phyloP scores from a whole-genome alignment of 1,140 invertebrate genomes.

The Alviniconcha marisindica region DNA sequence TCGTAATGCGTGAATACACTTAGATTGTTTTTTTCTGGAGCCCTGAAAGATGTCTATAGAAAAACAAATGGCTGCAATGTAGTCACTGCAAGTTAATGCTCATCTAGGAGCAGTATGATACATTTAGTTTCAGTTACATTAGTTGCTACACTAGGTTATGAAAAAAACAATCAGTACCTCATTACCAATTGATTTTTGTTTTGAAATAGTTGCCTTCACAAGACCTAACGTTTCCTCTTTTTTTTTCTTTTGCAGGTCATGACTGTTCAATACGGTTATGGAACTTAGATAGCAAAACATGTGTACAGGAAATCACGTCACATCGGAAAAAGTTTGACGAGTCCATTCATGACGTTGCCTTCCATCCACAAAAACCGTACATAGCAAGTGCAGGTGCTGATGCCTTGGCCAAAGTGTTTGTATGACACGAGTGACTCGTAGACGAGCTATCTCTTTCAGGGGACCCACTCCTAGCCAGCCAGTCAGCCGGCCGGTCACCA shows the following conservation, averaged over 20 bases:
- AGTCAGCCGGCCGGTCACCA: background rate
- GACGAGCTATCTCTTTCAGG: constrained; percentile 7
- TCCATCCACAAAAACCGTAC: constrained; percentile 98
- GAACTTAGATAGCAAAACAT: constrained; percentile 99
- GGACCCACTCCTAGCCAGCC: background rate
- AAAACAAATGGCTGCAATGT: no score
- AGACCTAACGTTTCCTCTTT: no score
- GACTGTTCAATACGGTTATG: constrained; percentile 99
- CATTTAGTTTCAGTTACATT: no score
- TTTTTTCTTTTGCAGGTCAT: constrained; percentile 83
- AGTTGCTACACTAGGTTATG: no score
- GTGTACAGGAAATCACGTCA: constrained; percentile 99
- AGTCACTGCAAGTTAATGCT: no score
- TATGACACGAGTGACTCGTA: constrained; percentile 70
- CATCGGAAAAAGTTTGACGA: constrained; percentile 99
- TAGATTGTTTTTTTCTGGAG: no score
- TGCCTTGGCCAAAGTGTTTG: constrained; percentile 97
- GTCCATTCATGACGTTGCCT: constrained; percentile 98
- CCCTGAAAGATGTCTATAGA: no score
- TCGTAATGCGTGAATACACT: no score
- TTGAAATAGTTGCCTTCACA: no score
- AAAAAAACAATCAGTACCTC: no score
- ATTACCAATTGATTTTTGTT: no score
- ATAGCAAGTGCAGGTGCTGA: constrained; percentile 99
- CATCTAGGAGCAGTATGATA: no score